A percentile compares a stretch with the other conserved stretches of the same genome.
Evolutionary conservation across 1,140 invertebrate genomes (phyloP).

Genomic region (Hermetia illucens): DNA sequence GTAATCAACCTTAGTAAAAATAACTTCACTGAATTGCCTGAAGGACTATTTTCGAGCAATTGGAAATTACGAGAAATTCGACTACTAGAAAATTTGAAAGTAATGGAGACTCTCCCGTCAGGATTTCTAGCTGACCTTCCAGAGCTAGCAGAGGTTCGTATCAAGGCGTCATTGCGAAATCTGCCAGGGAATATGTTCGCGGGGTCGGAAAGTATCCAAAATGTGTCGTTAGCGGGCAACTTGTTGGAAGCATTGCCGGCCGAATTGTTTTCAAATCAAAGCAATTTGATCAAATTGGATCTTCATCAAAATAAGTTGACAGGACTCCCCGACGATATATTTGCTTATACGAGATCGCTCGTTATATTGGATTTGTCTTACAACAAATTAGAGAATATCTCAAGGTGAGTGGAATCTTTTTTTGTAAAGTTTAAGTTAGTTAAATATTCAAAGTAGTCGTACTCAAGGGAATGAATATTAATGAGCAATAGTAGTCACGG

Average conservation of each 20-base stretch:
- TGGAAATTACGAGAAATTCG: conserved; percentile 36
- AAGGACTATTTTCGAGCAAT: conserved; percentile 39
- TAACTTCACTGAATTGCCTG: conserved; percentile 41
- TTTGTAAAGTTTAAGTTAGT: conserved; percentile 6
- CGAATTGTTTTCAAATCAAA: conserved; percentile 39
- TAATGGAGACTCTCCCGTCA: conserved; percentile 36
- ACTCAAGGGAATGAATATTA: too few species aligned
- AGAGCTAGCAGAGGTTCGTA: conserved; percentile 33
- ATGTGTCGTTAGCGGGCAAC: conserved; percentile 41
- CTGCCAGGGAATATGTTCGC: conserved; percentile 42
- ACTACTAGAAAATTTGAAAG: conserved; percentile 38
- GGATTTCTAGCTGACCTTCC: conserved; percentile 39
- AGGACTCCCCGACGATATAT: conserved; percentile 36
- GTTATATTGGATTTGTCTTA: conserved; percentile 35
- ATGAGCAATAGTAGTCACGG: too few species aligned
- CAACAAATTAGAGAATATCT: conserved; percentile 37
- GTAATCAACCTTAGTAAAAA: conserved; percentile 44
- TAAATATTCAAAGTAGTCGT: conserved; percentile 1
- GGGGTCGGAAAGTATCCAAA: conserved; percentile 35
- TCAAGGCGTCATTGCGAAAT: conserved; percentile 26
- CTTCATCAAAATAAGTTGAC: conserved; percentile 40
- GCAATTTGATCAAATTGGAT: conserved; percentile 36
- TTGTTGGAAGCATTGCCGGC: conserved; percentile 35
- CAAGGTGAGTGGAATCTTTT: conserved; percentile 29
- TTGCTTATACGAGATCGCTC: conserved; percentile 34